Conservation (phyloP, 2,113 vertebrate species). For the Steatornis caripensis region DNA sequence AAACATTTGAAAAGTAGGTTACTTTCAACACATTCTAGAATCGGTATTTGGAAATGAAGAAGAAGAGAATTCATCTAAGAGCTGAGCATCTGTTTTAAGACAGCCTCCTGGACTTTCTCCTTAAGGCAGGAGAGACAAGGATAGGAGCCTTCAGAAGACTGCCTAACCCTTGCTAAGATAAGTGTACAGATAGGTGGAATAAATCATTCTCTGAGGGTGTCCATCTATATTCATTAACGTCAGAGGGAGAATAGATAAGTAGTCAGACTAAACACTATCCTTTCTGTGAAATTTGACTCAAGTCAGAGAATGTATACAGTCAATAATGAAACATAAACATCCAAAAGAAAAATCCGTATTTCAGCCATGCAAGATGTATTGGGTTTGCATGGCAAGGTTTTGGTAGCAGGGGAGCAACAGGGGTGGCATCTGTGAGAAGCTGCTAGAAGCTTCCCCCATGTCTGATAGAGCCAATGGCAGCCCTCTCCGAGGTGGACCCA, state of each 20-base stretch:
- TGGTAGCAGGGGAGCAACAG: too few species aligned
- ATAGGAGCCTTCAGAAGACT: neutral
- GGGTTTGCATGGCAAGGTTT: too few species aligned
- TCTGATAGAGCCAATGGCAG: too few species aligned
- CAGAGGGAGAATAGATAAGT: neutral
- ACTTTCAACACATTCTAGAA: constrained; percentile 20
- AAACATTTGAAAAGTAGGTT: constrained; percentile 48
- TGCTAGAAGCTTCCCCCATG: too few species aligned
- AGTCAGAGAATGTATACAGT: neutral
- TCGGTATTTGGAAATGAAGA: neutral
- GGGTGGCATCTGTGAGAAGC: too few species aligned
- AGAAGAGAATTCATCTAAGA: neutral
- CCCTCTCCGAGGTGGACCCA: too few species aligned
- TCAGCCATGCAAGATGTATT: neutral
- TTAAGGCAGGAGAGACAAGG: neutral
- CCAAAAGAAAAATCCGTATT: neutral
- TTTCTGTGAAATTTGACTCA: neutral
- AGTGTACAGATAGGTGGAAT: neutral
- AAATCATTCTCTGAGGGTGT: neutral
- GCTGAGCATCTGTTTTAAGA: neutral
- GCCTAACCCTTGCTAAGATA: neutral
- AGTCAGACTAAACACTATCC: neutral
- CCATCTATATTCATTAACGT: neutral
- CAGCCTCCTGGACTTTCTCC: neutral
- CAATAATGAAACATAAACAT: neutral